Conservation (phyloP, 2,797 vertebrate species). For the Capromys pilorides region DNA sequence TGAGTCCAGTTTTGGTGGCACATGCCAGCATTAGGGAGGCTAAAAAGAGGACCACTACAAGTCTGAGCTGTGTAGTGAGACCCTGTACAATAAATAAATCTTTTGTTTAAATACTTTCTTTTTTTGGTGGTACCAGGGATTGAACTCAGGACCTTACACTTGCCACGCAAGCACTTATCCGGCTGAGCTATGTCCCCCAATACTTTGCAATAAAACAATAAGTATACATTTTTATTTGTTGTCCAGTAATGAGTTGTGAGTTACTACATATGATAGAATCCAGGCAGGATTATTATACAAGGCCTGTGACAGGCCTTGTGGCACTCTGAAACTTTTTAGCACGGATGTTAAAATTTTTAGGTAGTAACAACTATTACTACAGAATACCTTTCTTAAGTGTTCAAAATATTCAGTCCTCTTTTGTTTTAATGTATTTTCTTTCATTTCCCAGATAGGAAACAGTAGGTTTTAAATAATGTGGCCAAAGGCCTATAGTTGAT, state of each 20-base stretch:
- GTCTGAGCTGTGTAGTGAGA: too few species aligned
- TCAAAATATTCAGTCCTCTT: neutral
- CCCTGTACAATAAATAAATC: neutral
- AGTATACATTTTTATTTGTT: conserved; percentile 49
- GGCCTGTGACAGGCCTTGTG: neutral
- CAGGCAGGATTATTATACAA: neutral
- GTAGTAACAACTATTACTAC: neutral
- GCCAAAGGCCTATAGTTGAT: neutral
- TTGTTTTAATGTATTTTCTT: neutral
- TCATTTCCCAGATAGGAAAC: conserved; percentile 2
- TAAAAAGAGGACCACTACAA: too few species aligned
- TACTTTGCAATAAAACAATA: conserved; percentile 29
- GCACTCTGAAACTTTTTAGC: neutral
- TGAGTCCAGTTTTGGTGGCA: too few species aligned
- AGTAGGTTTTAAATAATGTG: conserved; percentile 8
- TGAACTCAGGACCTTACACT: too few species aligned
- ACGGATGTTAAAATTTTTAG: neutral
- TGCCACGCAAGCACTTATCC: too few species aligned
- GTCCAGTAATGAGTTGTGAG: neutral
- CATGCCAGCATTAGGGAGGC: too few species aligned
- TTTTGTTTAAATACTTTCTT: conserved; percentile 29
- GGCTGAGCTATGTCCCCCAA: neutral
- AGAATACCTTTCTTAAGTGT: neutral
- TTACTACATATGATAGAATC: neutral
- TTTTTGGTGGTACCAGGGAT: too few species aligned